These are phyloP conservation scores for Trididemnum miniatum DNA, from an alignment of 23 tunicate species.

Conservation along the genomic window DNA sequence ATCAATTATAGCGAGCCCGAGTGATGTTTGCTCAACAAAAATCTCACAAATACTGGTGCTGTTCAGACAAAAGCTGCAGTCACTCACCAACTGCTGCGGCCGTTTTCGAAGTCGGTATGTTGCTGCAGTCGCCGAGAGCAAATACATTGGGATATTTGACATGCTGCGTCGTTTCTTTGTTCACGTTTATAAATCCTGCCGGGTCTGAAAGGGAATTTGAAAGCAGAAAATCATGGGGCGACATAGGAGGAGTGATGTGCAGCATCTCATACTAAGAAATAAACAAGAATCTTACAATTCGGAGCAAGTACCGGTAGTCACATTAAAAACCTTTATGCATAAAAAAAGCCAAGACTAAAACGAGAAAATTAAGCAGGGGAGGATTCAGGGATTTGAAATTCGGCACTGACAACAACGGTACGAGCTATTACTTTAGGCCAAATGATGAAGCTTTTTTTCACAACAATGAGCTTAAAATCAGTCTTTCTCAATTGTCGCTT, in stretches of 20 bases:
- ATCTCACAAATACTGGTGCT: neutral
- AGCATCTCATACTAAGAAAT: conserved; percentile 76
- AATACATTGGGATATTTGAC: conserved; percentile 73
- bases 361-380: too few species aligned
- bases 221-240: conserved; percentile 49
- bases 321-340: too few species aligned
- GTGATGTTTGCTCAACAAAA: neutral
- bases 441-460: too few species aligned
- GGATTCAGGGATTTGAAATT: too few species aligned
- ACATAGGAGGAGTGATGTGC: conserved; percentile 87
- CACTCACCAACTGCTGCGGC: conserved; percentile 92
- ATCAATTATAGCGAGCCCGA: neutral
- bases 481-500: too few species aligned
- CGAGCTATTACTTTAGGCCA: too few species aligned
- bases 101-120: conserved; percentile 90
- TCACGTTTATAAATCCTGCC: conserved; percentile 88
- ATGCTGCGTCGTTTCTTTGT: conserved; percentile 78
- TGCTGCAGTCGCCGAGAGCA: conserved; percentile 95
- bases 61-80: too few species aligned
- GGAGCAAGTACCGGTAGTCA: too few species aligned
- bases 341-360: too few species aligned
- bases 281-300: too few species aligned
- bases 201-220: conserved; percentile 55
- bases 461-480: too few species aligned
- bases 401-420: too few species aligned